phyloP scores from a whole-genome alignment of 2,888 invertebrate species.

The Camponotus fellah region DNA sequence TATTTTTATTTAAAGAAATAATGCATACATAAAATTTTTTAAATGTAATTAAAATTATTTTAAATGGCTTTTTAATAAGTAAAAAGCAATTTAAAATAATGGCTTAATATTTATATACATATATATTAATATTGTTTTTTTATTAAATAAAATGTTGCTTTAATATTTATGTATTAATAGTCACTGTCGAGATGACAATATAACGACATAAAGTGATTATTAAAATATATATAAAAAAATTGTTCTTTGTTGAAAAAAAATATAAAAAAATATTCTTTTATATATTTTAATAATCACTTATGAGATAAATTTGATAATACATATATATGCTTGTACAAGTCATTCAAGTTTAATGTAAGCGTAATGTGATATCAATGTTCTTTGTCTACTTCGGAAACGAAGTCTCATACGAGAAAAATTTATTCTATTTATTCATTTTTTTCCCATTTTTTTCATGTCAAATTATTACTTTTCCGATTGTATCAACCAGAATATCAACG shows the following conservation, averaged over 20 bases:
- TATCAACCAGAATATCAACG: background rate
- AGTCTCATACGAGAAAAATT: background rate
- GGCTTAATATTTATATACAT: too few species aligned
- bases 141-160: background rate
- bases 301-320: too few species aligned
- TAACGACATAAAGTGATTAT: background rate
- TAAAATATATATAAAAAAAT: background rate
- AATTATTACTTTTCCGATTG: background rate
- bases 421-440: background rate
- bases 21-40: background rate
- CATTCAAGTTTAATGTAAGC: background rate
- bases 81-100: too few species aligned
- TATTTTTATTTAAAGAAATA: too few species aligned
- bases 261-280: background rate
- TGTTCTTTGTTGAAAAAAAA: background rate
- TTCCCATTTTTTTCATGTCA: background rate
- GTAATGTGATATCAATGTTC: background rate
- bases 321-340: background rate
- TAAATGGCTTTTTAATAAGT: too few species aligned
- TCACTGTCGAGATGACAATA: background rate
- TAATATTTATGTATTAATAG: background rate
- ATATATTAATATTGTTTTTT: too few species aligned
- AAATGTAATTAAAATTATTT: background rate
- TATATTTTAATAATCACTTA: background rate
- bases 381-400: background rate